A percentile compares a stretch with the other conserved stretches of the same genome.
Evolutionary conservation across 1,140 invertebrate genomes (phyloP).

Genomic region (Holcopasites calliopsidis): DNA sequence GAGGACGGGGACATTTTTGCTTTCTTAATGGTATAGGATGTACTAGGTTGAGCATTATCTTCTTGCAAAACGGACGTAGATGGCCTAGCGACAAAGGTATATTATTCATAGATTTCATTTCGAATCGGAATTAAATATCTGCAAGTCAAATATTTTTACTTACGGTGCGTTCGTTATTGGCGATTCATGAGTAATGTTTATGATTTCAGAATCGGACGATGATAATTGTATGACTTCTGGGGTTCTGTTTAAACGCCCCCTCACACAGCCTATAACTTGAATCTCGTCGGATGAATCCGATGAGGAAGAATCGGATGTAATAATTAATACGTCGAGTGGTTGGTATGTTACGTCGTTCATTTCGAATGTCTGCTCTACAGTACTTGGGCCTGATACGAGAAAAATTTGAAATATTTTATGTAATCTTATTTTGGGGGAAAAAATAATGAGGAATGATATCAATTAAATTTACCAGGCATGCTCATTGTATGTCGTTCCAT

Average conservation of each 20-base stretch:
- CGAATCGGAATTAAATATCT: neutral
- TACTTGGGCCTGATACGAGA: conserved; percentile 65
- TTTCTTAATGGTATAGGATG: conserved; percentile 37
- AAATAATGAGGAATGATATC: neutral
- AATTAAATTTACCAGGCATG: conserved; percentile 63
- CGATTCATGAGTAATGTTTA: conserved; percentile 20
- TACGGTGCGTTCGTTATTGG: conserved; percentile 45
- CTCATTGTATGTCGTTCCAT: conserved; percentile 56
- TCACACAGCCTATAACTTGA: conserved; percentile 79
- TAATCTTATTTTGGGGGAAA: no score
- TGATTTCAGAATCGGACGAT: conserved; percentile 72
- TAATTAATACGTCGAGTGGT: conserved; percentile 62
- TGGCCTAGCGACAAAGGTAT: conserved; percentile 19
- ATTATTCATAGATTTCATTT: neutral
- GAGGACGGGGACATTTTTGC: conserved; percentile 4
- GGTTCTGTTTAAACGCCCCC: conserved; percentile 80
- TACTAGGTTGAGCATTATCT: conserved; percentile 42
- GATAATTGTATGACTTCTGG: conserved; percentile 79
- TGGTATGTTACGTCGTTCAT: conserved; percentile 46
- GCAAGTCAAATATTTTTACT: conserved; percentile 8
- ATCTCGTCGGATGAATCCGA: conserved; percentile 70
- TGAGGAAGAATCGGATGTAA: conserved; percentile 66
- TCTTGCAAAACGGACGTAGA: neutral
- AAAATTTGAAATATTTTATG: neutral
- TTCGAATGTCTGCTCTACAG: conserved; percentile 61